Base-by-base conservation (phyloP, 2,113 vertebrate genomes). In the Calyptommatus sinebrachiatus region DNA sequence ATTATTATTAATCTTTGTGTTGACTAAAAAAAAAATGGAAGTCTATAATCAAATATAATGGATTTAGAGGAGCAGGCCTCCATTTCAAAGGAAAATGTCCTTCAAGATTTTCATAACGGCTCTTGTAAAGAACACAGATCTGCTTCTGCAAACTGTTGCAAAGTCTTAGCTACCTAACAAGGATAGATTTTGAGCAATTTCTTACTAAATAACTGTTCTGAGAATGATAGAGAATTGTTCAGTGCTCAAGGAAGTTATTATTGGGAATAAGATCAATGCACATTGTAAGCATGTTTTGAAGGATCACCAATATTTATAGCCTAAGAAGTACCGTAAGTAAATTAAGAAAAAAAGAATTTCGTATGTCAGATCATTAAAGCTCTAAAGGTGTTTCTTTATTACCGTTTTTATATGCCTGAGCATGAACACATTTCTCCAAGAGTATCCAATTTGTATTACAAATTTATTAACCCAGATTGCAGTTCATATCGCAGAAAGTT, bases 1-100 rank as follows among this genome's bases (percentile, higher is more conserved):
- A 35, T 8, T 20, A 73, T 91, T 88, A 88, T n/a, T n/a, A n/a
- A 89, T 83, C 79, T 87, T 74, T 79, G 86, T 79, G 85, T 89
- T 88, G 80, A 77, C 74, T 86, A 86, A 84, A 69, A 57, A 73
- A 28, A 73, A 90, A 81, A 31, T 48, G 61, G 46, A 92, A 77
- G 85, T 71, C 1, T 14, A n/a, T 14, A 65, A 85, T 82, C 83
- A 84, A 86, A 92, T 79, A 85, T 63, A 90, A 57, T 70, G 76
- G 78, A 71, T 73, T 77, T 73, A 73, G 71, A 86, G 71, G 84
- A 84, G 81, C 82, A 81, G 84, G 82, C 81, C 91, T 90, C 86
- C 81, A 76, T 81, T 84, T 90, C 82, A 76, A 87, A 80, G 87
- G 73, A 73, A 83, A 79, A 77, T 65, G 57, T 65, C 24, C 41